Conservation (phyloP, 2,888 invertebrate genomes). For the Arrhopalites spinosus region DNA sequence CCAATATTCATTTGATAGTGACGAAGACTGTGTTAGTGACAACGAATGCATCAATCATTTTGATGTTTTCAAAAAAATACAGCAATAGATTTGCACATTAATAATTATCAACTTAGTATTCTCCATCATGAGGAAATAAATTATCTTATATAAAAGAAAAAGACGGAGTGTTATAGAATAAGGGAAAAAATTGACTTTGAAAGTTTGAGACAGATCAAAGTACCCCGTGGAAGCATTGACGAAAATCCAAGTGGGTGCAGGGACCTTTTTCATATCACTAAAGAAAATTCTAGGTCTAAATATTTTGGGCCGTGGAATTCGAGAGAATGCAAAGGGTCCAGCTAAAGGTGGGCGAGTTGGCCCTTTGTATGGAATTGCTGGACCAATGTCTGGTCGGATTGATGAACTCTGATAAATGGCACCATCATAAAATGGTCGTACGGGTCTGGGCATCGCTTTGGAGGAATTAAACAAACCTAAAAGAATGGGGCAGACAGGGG, state of each 20-base stretch:
- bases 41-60: too few relatives aligned
- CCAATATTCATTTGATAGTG: too few relatives aligned
- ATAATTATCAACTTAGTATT: too few relatives aligned
- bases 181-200: conserved; percentile 3
- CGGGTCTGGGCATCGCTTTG: conserved; percentile 48
- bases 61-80: too few relatives aligned
- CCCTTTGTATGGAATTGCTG: conserved; percentile 59
- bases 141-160: too few relatives aligned
- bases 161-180: background rate
- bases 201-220: conserved; percentile 37
- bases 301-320: conserved; percentile 79
- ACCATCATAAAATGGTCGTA: conserved; percentile 49
- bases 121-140: too few relatives aligned
- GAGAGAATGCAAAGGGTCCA: conserved; percentile 88
- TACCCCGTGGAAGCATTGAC: conserved; percentile 80
- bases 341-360: conserved; percentile 73
- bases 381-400: conserved; percentile 59
- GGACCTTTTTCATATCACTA: conserved; percentile 64
- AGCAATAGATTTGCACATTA: too few relatives aligned
- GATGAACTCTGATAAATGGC: conserved; percentile 38
- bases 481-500: conserved; percentile 23
- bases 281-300: conserved; percentile 79
- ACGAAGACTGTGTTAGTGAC: too few relatives aligned
- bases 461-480: conserved; percentile 44
- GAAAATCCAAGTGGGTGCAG: conserved; percentile 78